Evolutionary conservation across 2,797 vertebrate genomes (phyloP).

Genomic region (Dendrocincla fuliginosa): DNA sequence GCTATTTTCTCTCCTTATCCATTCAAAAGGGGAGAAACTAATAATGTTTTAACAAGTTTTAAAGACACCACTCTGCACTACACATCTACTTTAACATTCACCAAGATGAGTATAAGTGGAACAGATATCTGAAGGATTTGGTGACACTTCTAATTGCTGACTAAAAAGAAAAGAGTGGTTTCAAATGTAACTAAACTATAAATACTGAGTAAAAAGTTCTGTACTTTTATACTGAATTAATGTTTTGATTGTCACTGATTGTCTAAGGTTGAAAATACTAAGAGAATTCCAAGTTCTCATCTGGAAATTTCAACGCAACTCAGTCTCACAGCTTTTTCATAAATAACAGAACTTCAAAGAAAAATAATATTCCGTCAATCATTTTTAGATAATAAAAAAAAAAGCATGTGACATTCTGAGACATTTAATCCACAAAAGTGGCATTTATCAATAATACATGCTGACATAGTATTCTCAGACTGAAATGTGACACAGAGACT

Average conservation of each 20-base stretch:
- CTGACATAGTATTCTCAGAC: not conserved
- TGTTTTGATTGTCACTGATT: not conserved
- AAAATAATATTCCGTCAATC: constrained; percentile 1
- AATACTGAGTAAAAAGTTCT: not conserved
- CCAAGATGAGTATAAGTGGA: not conserved
- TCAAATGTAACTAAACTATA: not conserved
- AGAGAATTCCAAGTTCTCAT: not conserved
- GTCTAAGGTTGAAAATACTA: not conserved
- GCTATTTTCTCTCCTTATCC: not conserved
- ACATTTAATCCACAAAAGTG: constrained; percentile 21
- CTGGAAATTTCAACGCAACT: not conserved
- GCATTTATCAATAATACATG: constrained; percentile 67
- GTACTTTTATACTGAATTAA: not conserved
- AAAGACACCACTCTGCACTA: not conserved
- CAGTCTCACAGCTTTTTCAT: not conserved
- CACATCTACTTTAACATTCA: not conserved
- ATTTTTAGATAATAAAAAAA: not conserved
- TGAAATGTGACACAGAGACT: not conserved
- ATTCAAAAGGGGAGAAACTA: not conserved
- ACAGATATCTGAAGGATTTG: not conserved
- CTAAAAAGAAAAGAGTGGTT: not conserved
- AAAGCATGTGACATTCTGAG: not conserved
- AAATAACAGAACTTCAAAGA: not conserved
- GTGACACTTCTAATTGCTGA: not conserved
- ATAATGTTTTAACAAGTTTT: not conserved